Evolutionary conservation across 2,888 invertebrate genomes (phyloP), one percentile per base, ranked within the genome.

Genomic region (Drosophila aldrichi): DNA sequence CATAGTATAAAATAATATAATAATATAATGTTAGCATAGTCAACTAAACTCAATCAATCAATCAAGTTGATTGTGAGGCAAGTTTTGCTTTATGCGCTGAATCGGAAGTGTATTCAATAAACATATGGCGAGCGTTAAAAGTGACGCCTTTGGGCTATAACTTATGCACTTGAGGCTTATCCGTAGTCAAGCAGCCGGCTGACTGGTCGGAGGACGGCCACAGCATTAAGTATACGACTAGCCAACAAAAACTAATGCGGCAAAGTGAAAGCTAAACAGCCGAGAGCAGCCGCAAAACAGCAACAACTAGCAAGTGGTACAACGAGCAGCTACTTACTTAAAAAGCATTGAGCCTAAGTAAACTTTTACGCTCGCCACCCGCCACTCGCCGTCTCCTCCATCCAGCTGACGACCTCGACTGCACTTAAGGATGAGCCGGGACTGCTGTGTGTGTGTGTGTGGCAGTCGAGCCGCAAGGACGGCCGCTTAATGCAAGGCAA

Each of bases 321-420:
- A 79, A 59, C 61, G 62, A 77, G 87, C 72, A 87, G 84, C 88
- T 89, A 89, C 82, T 82, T 82, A 88, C 83, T 89, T 83, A 89
- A 89, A 84, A 84, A 89, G 89, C 83, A 84, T 84, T 89, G 88
- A 79, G 84, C 84, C 84, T 89, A 84, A 84, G 84, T 89, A 89
- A 84, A 84, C 84, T 89, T 84, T 87, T 79, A 84, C 88, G 85
- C 76, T 80, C 62, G 65, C 48, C 84, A 22, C 25, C 40, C 29
- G 16, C 20, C 84, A 22, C 25, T 46, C 29, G 16, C 56, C 55
- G 12, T 67, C 55, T 29, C 49, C 49, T 52, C 44, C 32, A 49
- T 40, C 60, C 44, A 65, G 44, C 44, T 58, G 79, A 49, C 62
- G 74, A 79, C 78, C 62, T 79, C 80, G 88, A 87, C 82, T 89